These are phyloP conservation scores for Pelusios castaneus DNA, from an alignment of 2,113 vertebrate genomes.

Conservation along the genomic window DNA sequence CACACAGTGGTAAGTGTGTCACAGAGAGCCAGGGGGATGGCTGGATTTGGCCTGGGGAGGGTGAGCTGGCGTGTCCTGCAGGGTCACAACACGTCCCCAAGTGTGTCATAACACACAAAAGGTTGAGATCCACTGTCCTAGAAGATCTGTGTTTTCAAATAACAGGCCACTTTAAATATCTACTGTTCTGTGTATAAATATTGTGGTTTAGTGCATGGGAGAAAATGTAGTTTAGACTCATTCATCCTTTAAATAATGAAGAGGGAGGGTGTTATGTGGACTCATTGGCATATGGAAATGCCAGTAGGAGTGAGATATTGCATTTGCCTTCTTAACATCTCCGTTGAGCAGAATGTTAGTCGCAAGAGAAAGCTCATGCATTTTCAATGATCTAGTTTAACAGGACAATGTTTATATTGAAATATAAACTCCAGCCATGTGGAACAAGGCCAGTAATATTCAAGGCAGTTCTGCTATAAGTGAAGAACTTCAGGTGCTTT, in stretches of 20 bases:
- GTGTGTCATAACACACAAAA: too few species aligned
- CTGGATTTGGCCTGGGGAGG: too few species aligned
- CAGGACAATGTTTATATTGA: neutral
- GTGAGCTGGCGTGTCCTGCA: too few species aligned
- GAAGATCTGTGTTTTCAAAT: neutral
- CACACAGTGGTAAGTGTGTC: too few species aligned
- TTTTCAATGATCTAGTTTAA: neutral
- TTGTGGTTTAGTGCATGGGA: neutral
- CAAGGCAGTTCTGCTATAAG: neutral
- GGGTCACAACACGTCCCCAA: too few species aligned
- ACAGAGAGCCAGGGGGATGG: too few species aligned
- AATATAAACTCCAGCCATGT: neutral
- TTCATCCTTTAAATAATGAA: neutral
- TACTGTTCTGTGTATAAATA: neutral
- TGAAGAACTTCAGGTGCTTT: neutral
- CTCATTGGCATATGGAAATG: neutral
- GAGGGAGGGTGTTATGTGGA: neutral
- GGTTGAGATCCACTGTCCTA: neutral
- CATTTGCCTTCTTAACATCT: accelerated
- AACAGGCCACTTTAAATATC: neutral
- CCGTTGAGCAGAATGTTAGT: neutral
- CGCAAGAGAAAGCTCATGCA: neutral
- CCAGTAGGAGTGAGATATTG: neutral
- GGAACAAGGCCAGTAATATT: neutral
- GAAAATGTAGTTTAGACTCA: neutral